Evolutionary conservation across 2,888 invertebrate species (phyloP), one percentile per base, ranked within the genome.

Genomic region (Itoplectis maculator): DNA sequence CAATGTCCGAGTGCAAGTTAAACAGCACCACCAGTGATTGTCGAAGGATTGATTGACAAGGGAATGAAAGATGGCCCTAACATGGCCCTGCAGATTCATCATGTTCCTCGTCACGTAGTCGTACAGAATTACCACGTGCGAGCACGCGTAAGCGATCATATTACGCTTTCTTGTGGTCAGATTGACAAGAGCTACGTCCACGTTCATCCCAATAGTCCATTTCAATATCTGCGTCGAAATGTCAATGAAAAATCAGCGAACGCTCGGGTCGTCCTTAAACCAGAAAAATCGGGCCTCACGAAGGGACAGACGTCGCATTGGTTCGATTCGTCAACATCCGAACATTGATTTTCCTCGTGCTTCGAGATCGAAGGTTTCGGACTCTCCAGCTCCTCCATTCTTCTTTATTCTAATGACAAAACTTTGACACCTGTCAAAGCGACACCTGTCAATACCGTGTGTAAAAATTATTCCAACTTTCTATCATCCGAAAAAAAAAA

Each of bases 81-180:
- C 96, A 89, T 96, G 96, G 59, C 96, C 96, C 88, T 95, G 95
- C 51, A 96, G 93, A 85, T 95, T 94, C 87, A 92, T 93, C 94
- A 95, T 95, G 78, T 93, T 91, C 70, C 95, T 94, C 5, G 93
- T 93, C 51, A 93, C 93, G 93, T 95, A 95, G 92, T 96, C 94
- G 90, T 95, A 96, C 0, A 96, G 88, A 8, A 96, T 93, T 0
- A 94, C 95, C 74, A 94, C 94, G 91, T 96, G 96, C 7, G 95
- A 94, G 61, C 95, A 95, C 0, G 95, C 94, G 88, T 96, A 96
- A 89, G 95, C 95, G 13, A 95, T 93, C 0, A 93, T 88, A 9
- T 94, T 94, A 79, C 94, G 93, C 45, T 93, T 93, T 4, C 91
- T 89, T 5, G 92, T 92, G 68, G 95, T 95, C 83, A 96, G 88